Evolutionary conservation across 64 coral and sea anemone genomes (phyloP).

Genomic region (Stichodactyla mertensii): DNA sequence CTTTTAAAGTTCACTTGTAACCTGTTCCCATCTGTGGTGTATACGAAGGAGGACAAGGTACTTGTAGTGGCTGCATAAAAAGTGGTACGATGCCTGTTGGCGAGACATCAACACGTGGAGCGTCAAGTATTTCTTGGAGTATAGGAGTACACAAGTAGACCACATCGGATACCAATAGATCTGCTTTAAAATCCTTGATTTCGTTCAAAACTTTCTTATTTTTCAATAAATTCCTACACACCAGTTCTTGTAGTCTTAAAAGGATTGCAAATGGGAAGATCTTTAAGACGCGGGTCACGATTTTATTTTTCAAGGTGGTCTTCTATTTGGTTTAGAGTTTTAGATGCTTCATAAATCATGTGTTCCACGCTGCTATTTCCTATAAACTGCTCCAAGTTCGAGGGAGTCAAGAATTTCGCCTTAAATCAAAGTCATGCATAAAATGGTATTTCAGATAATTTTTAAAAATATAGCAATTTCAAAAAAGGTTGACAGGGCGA

Average conservation of each 20-base stretch:
- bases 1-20: neutral
- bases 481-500: too few relatives aligned
- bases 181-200: neutral
- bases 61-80: neutral
- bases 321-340: neutral
- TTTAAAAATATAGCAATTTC: too few relatives aligned
- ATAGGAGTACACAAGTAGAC: neutral
- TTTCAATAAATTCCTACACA: neutral
- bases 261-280: neutral
- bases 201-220: neutral
- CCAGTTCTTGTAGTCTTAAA: neutral
- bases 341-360: neutral
- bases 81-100: neutral
- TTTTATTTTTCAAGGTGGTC: neutral
- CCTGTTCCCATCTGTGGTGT: constrained; percentile 11
- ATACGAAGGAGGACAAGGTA: neutral
- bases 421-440: too few relatives aligned
- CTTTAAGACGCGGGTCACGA: neutral
- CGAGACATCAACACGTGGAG: neutral
- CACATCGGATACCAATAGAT: neutral
- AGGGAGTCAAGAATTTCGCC: too few relatives aligned
- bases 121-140: neutral
- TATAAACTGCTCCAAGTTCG: too few relatives aligned
- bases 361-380: neutral
- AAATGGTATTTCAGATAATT: too few relatives aligned